Evolutionary conservation across 2,888 invertebrate species (phyloP).

Genomic region (Noctua pronuba): DNA sequence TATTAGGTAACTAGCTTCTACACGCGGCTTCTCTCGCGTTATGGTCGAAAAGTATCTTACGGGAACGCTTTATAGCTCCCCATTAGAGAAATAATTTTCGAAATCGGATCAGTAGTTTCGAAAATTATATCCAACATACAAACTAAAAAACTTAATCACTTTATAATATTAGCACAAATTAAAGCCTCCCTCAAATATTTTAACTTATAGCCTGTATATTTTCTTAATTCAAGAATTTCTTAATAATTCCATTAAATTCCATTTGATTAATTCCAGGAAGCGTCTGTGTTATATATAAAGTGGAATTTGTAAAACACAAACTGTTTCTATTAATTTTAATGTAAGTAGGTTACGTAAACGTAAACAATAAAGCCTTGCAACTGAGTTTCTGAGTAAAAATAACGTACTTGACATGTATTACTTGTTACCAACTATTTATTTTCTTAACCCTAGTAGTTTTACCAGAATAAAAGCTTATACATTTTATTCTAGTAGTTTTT

Average conservation of each 20-base stretch:
- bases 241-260: background rate
- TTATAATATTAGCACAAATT: background rate
- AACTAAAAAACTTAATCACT: background rate
- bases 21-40: background rate
- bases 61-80: background rate
- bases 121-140: background rate
- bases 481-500: constrained; percentile 49
- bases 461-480: constrained; percentile 38
- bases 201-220: background rate
- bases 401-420: constrained; percentile 39
- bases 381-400: constrained; percentile 32
- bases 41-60: background rate
- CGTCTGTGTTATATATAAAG: constrained; percentile 3
- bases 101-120: background rate
- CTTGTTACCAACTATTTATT: constrained; percentile 41
- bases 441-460: constrained; percentile 27
- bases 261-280: background rate
- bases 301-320: constrained; percentile 1
- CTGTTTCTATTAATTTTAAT: constrained; percentile 12
- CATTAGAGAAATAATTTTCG: background rate
- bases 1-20: background rate
- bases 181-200: background rate
- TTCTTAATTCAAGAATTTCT: background rate
- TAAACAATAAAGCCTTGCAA: constrained; percentile 30
- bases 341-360: constrained; percentile 35